phyloP scores from a whole-genome alignment of 2,888 invertebrate genomes.

The Cistogaster globosa region DNA sequence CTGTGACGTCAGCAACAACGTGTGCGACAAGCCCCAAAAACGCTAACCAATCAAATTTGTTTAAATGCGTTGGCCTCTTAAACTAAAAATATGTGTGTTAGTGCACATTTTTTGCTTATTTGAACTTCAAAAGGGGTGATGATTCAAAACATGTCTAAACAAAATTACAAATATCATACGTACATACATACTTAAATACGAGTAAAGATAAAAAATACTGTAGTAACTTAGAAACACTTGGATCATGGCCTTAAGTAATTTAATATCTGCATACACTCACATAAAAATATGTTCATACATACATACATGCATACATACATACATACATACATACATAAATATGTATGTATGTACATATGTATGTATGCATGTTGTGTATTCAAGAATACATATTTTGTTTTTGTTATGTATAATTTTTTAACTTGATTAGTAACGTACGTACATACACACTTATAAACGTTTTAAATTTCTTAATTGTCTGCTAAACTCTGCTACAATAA shows the following conservation, averaged over 20 bases:
- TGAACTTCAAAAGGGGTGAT: not conserved
- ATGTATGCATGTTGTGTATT: no score
- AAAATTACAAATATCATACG: not conserved
- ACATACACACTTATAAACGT: not conserved
- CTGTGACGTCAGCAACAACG: constrained; percentile 76
- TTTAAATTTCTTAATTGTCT: not conserved
- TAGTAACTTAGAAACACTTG: not conserved
- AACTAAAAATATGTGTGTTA: constrained; percentile 9
- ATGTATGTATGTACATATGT: no score
- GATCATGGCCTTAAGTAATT: not conserved
- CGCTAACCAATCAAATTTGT: constrained; percentile 75
- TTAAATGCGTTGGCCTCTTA: constrained; percentile 60
- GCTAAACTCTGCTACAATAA: constrained; percentile 11
- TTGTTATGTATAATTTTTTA: no score
- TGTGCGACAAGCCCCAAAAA: constrained; percentile 78
- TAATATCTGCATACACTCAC: not conserved
- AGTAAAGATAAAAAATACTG: not conserved
- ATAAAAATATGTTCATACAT: not conserved
- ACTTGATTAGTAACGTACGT: no score
- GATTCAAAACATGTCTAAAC: not conserved
- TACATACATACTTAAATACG: not conserved
- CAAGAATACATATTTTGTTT: no score
- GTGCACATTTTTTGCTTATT: constrained; percentile 1
- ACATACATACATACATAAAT: no score
- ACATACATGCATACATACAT: not conserved